A percentile compares a stretch with the other conserved stretches of the same genome.
These are phyloP conservation scores for Apodemia hepburni DNA, from an alignment of 2,888 invertebrate genomes.

Conservation along the genomic window DNA sequence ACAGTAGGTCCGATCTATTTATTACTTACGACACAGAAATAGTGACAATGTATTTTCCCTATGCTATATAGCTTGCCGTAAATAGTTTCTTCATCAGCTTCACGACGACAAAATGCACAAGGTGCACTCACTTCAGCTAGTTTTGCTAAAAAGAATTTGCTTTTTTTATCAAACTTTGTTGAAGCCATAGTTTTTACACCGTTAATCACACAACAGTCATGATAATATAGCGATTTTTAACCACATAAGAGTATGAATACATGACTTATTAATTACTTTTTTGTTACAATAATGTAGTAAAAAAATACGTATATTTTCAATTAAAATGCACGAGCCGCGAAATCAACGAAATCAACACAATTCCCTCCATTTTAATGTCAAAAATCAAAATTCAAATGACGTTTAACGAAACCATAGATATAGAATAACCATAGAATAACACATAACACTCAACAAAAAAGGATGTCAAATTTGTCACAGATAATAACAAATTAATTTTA, in stretches of 20 bases:
- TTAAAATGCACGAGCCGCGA: not conserved
- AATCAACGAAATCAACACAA: not conserved
- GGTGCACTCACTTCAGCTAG: constrained; percentile 47
- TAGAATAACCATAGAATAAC: too few relatives aligned
- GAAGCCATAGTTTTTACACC: constrained; percentile 33
- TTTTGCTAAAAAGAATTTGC: constrained; percentile 44
- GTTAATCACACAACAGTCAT: not conserved
- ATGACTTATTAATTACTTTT: not conserved
- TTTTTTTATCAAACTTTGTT: constrained; percentile 30
- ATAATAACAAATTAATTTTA: too few relatives aligned
- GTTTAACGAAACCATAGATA: too few relatives aligned
- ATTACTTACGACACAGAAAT: constrained; percentile 87
- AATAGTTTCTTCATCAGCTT: constrained; percentile 72
- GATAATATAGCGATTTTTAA: not conserved
- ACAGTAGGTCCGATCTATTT: not conserved
- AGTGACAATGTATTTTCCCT: constrained; percentile 82
- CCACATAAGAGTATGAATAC: not conserved
- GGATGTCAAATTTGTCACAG: too few relatives aligned
- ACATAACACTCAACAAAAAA: too few relatives aligned
- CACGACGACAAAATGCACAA: constrained; percentile 77
- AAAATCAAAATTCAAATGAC: too few relatives aligned
- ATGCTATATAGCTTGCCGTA: constrained; percentile 79
- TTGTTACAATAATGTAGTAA: too few relatives aligned
- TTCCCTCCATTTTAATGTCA: constrained; percentile 3
- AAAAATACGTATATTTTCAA: not conserved